Conservation (phyloP, 2,113 vertebrate genomes). For the Anolis carolinensis region DNA sequence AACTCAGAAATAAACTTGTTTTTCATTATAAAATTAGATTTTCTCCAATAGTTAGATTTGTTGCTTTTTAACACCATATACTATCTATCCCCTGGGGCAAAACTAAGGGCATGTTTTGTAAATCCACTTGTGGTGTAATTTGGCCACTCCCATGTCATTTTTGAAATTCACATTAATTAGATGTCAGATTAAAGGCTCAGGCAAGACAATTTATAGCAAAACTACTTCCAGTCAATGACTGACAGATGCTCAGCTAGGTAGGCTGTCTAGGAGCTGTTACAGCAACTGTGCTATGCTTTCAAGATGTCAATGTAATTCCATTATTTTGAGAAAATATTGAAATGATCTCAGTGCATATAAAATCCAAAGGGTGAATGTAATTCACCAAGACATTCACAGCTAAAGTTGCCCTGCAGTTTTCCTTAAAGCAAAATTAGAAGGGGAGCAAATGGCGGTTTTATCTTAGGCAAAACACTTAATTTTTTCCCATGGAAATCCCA, state of each 20-base stretch:
- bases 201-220: conserved; percentile 48
- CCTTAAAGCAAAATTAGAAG: neutral
- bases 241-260: conserved; percentile 58
- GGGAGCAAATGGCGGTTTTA: neutral
- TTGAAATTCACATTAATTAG: conserved; percentile 55
- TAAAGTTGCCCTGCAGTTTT: neutral
- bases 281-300: conserved; percentile 44
- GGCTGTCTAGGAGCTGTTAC: conserved; percentile 53
- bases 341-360: conserved; percentile 28
- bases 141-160: conserved; percentile 45
- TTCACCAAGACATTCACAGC: neutral
- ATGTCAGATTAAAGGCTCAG: conserved; percentile 51
- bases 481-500: neutral
- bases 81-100: conserved; percentile 37
- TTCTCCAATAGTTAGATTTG: conserved; percentile 5
- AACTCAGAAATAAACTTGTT: conserved; percentile 45
- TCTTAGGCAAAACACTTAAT: neutral
- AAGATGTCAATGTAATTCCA: conserved; percentile 42
- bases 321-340: conserved; percentile 49
- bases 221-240: conserved; percentile 62
- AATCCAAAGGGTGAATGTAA: conserved; percentile 14
- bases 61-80: conserved; percentile 27
- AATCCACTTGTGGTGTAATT: conserved; percentile 46
- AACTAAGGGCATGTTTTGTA: conserved; percentile 49
- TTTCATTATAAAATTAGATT: conserved; percentile 42